phyloP scores from a whole-genome alignment of 2,797 vertebrate species.

The Pangasius sanitwongsei region DNA sequence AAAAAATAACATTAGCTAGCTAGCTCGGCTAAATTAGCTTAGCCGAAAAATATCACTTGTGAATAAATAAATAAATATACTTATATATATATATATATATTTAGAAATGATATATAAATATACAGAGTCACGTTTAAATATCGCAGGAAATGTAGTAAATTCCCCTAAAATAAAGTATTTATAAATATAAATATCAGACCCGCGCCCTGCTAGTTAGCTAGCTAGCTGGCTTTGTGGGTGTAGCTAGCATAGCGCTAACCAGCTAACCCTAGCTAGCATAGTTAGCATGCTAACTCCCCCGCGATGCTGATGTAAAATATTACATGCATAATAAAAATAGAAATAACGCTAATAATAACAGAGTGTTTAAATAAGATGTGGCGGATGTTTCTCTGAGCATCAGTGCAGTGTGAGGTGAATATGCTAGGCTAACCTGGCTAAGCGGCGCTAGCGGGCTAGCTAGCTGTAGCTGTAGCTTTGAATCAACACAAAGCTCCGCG shows the following conservation, averaged over 20 bases:
- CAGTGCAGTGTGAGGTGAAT: neutral
- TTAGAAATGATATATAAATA: neutral
- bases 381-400: neutral
- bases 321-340: neutral
- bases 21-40: neutral
- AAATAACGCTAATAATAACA: neutral
- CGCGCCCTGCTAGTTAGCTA: conserved; percentile 15
- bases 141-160: neutral
- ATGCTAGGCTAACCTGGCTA: conserved; percentile 13
- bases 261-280: conserved; percentile 51
- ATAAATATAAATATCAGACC: neutral
- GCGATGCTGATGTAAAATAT: conserved; percentile 19
- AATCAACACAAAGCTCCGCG: conserved; percentile 75
- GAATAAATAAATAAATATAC: neutral
- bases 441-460: conserved; percentile 26
- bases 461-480: conserved; percentile 60
- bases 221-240: conserved; percentile 46
- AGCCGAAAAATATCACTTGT: neutral
- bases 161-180: too few relatives aligned
- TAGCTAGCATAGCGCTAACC: conserved; percentile 25
- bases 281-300: conserved; percentile 52
- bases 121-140: neutral
- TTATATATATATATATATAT: neutral
- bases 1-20: neutral
- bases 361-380: fast-evolving